Evolutionary conservation across 2,888 invertebrate genomes (phyloP).

Genomic region (Caenorhabditis angaria): DNA sequence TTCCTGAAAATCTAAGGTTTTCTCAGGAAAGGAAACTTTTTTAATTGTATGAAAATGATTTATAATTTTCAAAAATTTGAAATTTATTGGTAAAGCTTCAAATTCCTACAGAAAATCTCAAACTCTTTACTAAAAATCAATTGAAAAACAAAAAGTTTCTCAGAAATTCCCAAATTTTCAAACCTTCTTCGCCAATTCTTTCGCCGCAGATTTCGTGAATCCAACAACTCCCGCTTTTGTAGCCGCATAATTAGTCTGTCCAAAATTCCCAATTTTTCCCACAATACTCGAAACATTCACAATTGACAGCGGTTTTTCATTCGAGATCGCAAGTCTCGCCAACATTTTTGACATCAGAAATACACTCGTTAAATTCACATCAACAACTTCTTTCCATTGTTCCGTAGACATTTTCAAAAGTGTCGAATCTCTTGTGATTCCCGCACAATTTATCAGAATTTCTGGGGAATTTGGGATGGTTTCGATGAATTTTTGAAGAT

Average conservation of each 20-base stretch:
- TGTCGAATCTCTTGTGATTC: conserved; percentile 79
- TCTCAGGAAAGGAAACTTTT: too few species aligned
- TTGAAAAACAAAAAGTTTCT: too few species aligned
- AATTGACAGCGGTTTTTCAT: conserved; percentile 76
- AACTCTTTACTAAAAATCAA: background rate
- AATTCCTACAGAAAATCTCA: background rate
- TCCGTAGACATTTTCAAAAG: conserved; percentile 83
- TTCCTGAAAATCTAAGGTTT: too few species aligned
- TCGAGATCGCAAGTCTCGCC: conserved; percentile 81
- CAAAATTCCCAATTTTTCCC: conserved; percentile 83
- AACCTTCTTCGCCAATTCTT: conserved; percentile 80
- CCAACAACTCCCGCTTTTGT: conserved; percentile 90
- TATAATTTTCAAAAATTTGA: too few species aligned
- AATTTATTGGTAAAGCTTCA: too few species aligned
- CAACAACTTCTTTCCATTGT: conserved; percentile 80
- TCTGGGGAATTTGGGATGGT: conserved; percentile 75
- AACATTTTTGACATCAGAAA: conserved; percentile 81
- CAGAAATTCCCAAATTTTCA: too few species aligned
- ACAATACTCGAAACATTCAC: conserved; percentile 88
- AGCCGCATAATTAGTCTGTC: conserved; percentile 88
- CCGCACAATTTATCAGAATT: conserved; percentile 83
- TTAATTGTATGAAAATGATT: too few species aligned
- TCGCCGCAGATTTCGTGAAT: conserved; percentile 85
- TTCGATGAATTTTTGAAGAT: conserved; percentile 75
- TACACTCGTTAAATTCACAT: conserved; percentile 85